phyloP scores from a whole-genome alignment of 2,888 invertebrate genomes.

The Pyrgus malvae region DNA sequence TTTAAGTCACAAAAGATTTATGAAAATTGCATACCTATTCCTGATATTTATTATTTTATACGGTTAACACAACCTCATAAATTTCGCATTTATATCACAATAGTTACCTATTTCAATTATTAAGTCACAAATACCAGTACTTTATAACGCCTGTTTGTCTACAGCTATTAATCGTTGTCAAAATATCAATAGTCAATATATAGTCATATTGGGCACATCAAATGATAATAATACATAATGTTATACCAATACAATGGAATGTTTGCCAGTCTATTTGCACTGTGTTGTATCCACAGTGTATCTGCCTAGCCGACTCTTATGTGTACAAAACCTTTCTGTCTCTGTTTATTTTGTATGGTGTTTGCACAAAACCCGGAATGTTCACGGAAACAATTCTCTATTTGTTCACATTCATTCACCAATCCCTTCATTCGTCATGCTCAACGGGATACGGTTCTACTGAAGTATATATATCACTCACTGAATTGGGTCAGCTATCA shows the following conservation, averaged over 20 bases:
- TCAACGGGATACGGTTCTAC: constrained; percentile 48
- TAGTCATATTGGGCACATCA: constrained; percentile 29
- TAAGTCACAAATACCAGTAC: no score
- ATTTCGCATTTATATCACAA: no score
- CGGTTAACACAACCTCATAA: no score
- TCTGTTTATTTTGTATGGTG: constrained; percentile 55
- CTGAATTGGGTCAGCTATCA: constrained; percentile 43
- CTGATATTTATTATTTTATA: no score
- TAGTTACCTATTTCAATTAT: no score
- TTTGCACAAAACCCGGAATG: constrained; percentile 61
- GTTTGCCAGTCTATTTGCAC: constrained; percentile 51
- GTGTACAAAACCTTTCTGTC: constrained; percentile 52
- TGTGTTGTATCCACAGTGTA: constrained; percentile 50
- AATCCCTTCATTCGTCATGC: constrained; percentile 47
- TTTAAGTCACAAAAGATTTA: no score
- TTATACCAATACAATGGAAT: constrained; percentile 50
- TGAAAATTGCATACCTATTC: no score
- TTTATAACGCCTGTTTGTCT: no score
- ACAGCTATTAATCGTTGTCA: no score
- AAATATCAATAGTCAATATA: no score
- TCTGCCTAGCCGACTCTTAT: constrained; percentile 48
- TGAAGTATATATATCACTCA: constrained; percentile 47
- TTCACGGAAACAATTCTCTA: constrained; percentile 66
- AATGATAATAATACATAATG: constrained; percentile 28
- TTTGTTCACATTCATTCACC: constrained; percentile 69